These are phyloP conservation scores for Darevskia nairensis DNA, from an alignment of 2,797 vertebrate species.

Conservation along the genomic window DNA sequence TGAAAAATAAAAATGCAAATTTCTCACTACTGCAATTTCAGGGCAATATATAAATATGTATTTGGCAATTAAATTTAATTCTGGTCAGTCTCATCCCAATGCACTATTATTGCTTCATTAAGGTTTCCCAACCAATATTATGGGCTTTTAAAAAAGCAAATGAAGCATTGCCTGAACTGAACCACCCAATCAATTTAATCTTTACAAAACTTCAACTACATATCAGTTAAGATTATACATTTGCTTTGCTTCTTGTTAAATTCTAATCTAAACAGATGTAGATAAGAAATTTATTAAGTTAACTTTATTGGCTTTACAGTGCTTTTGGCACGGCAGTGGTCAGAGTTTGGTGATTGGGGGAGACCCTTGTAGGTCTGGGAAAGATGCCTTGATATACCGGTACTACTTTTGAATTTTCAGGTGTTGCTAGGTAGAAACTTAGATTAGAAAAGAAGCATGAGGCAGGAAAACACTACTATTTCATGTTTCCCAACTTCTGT, in stretches of 20 bases:
- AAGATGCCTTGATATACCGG: not conserved
- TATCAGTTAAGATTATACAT: too few relatives aligned
- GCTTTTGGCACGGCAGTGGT: not conserved
- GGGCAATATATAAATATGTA: not conserved
- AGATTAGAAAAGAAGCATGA: too few relatives aligned
- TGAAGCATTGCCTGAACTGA: not conserved
- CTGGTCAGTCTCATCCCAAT: not conserved
- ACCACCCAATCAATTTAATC: not conserved
- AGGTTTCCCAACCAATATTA: not conserved
- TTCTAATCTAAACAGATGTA: not conserved
- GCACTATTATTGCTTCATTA: not conserved
- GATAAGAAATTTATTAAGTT: not conserved
- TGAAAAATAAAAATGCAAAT: not conserved
- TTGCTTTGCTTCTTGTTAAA: too few relatives aligned
- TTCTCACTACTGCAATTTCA: not conserved
- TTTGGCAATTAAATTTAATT: not conserved
- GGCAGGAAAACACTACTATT: too few relatives aligned
- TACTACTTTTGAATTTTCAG: not conserved
- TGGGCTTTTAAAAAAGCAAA: not conserved
- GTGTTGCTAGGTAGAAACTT: not conserved
- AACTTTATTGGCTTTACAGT: not conserved
- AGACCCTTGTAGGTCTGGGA: not conserved
- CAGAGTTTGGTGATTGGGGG: not conserved
- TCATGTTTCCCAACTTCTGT: slow-evolving; percentile 11
- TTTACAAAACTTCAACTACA: not conserved